Conservation (phyloP, 2,113 vertebrate species). For the Oceanites oceanicus region DNA sequence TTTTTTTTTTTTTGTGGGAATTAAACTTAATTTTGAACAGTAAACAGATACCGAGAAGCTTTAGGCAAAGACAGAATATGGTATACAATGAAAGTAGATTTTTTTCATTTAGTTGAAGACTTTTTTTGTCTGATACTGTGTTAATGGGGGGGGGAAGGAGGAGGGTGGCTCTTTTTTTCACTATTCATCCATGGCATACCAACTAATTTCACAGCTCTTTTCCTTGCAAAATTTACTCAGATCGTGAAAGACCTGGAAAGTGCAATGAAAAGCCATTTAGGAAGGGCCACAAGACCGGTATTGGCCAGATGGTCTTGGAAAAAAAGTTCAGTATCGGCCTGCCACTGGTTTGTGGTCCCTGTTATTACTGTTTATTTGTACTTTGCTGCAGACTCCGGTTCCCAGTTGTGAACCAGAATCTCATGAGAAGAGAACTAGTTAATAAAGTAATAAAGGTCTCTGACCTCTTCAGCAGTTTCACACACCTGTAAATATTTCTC, state of each 20-base stretch:
- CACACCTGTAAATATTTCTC: background rate
- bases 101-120: background rate
- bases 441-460: constrained; percentile 8
- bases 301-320: too few relatives aligned
- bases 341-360: background rate
- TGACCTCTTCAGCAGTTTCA: constrained; percentile 10
- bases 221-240: background rate
- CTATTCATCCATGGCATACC: background rate
- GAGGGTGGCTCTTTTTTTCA: background rate
- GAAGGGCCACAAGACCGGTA: background rate
- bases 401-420: background rate
- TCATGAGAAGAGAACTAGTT: background rate
- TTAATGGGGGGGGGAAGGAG: fast-evolving
- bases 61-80: background rate
- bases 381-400: background rate
- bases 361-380: background rate
- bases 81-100: background rate
- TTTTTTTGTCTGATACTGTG: background rate
- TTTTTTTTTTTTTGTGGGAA: background rate
- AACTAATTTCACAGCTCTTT: background rate
- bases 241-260: background rate
- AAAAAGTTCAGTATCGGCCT: background rate
- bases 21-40: background rate
- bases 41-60: background rate
- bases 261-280: background rate